phyloP scores from a whole-genome alignment of 2,888 invertebrate species.

The Epirrhoe tristata region DNA sequence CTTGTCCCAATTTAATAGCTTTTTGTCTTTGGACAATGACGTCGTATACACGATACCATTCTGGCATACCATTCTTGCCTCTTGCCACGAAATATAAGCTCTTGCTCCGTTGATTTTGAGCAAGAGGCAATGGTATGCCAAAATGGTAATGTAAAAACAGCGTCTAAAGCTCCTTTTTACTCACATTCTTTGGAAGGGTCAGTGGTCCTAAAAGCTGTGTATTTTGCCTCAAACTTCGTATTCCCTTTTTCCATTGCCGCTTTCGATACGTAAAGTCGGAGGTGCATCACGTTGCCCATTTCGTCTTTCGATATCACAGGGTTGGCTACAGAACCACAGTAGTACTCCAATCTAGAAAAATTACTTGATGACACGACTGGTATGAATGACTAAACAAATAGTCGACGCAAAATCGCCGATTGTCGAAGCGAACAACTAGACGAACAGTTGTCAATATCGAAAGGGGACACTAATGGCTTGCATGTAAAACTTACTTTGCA shows the following conservation, averaged over 20 bases:
- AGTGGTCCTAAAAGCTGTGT: slow-evolving; percentile 88
- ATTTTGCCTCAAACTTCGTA: slow-evolving; percentile 89
- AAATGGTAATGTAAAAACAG: no score
- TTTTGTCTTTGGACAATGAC: no score
- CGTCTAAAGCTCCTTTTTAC: slow-evolving; percentile 69
- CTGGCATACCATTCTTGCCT: no score
- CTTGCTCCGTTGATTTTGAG: no score
- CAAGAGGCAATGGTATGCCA: no score
- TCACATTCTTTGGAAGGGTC: slow-evolving; percentile 59
- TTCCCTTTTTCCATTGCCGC: slow-evolving; percentile 65
- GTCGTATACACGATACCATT: no score
- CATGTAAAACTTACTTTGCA: slow-evolving; percentile 52
- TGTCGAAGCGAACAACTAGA: no score
- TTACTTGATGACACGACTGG: not conserved
- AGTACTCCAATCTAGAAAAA: slow-evolving; percentile 86
- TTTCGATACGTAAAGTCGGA: slow-evolving; percentile 89
- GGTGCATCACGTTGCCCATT: slow-evolving; percentile 88
- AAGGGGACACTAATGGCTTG: no score
- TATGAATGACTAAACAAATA: not conserved
- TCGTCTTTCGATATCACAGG: slow-evolving; percentile 84
- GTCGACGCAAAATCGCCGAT: no score
- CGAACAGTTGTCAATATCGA: no score
- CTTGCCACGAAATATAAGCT: no score
- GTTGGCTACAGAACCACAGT: slow-evolving; percentile 95
- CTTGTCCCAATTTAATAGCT: no score